Conservation (phyloP, 2,113 vertebrate species). For the Quiscalus mexicanus region DNA sequence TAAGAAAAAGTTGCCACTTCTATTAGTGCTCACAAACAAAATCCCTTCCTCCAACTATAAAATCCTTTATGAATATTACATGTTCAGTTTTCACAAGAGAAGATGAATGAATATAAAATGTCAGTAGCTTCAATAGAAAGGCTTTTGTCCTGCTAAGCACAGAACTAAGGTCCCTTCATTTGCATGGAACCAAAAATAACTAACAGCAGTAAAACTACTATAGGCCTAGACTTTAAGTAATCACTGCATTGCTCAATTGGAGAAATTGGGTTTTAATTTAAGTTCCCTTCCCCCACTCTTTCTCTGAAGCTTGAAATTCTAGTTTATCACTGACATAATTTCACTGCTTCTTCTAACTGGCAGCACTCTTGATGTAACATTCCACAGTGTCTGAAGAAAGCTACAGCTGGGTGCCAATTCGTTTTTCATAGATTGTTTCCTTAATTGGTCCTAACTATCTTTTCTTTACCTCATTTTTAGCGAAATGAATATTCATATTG, state of each 20-base stretch:
- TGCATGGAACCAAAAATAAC: neutral
- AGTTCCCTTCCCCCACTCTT: neutral
- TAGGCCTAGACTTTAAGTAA: neutral
- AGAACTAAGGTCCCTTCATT: neutral
- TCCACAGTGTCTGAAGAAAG: neutral
- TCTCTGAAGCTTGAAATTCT: neutral
- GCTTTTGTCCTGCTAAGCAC: neutral
- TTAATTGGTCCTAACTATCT: neutral
- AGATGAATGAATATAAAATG: neutral
- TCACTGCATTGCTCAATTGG: neutral
- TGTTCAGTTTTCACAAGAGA: neutral
- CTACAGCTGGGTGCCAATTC: neutral
- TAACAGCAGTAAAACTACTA: neutral
- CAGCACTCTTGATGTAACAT: neutral
- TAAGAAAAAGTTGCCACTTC: neutral
- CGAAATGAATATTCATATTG: neutral
- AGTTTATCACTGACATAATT: neutral
- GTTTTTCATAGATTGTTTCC: neutral
- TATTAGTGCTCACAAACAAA: neutral
- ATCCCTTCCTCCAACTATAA: neutral
- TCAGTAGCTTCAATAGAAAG: neutral
- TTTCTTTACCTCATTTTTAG: neutral
- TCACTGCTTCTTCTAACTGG: neutral
- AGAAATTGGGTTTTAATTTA: neutral
- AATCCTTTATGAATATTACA: neutral